phyloP scores from a whole-genome alignment of 2,797 vertebrate genomes.

The Centroberyx gerrardi region DNA sequence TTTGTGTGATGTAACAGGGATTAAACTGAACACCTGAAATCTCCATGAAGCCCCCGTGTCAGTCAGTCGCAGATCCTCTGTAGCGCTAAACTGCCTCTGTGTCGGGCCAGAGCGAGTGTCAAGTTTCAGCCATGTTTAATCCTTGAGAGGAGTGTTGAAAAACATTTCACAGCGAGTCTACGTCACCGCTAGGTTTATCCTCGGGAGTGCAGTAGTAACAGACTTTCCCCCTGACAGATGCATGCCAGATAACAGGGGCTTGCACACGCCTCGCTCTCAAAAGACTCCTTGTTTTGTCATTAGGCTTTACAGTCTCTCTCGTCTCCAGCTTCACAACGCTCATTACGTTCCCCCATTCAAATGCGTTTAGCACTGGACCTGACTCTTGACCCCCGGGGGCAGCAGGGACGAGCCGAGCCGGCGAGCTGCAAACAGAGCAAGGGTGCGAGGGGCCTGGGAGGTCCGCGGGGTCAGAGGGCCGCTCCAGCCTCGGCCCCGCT shows the following conservation, averaged over 20 bases:
- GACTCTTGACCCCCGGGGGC: slow-evolving; percentile 66
- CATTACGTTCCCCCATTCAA: slow-evolving; percentile 41
- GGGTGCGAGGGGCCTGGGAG: slow-evolving; percentile 59
- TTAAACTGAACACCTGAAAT: slow-evolving; percentile 48
- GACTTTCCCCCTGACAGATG: slow-evolving; percentile 63
- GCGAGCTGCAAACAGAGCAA: slow-evolving; percentile 68
- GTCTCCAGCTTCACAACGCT: slow-evolving; percentile 41
- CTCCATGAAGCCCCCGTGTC: slow-evolving; percentile 35
- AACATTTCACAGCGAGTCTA: slow-evolving; percentile 42
- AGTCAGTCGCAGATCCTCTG: slow-evolving; percentile 26
- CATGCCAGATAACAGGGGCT: slow-evolving; percentile 47
- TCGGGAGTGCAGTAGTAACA: slow-evolving; percentile 56
- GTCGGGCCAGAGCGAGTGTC: slow-evolving; percentile 16
- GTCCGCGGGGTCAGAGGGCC: slow-evolving; percentile 65
- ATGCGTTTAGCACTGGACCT: slow-evolving; percentile 39
- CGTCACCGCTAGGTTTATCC: slow-evolving; percentile 56
- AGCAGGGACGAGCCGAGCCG: slow-evolving; percentile 60
- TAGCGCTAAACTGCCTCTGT: slow-evolving; percentile 27
- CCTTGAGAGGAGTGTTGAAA: slow-evolving; percentile 40
- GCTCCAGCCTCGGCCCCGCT: slow-evolving; percentile 69
- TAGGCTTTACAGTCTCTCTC: slow-evolving; percentile 39
- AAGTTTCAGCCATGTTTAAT: slow-evolving; percentile 51
- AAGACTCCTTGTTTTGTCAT: slow-evolving; percentile 57
- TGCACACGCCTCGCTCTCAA: slow-evolving; percentile 48
- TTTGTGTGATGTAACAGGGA: slow-evolving; percentile 44